Conservation (phyloP, 2,888 invertebrate genomes). For the Pandemis corylana region DNA sequence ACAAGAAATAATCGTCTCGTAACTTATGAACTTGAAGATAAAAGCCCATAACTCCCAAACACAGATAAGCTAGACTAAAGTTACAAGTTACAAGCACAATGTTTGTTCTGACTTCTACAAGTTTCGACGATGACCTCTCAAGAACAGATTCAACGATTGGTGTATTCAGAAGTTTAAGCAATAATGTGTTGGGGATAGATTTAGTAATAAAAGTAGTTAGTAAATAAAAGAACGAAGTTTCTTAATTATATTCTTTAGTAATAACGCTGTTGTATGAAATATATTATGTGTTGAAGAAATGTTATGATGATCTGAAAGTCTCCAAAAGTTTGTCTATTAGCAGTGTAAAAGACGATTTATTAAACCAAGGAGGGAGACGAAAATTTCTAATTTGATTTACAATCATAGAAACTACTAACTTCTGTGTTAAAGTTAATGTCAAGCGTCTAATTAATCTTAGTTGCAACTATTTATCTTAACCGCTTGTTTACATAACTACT, state of each 20-base stretch:
- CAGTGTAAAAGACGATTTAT: no score
- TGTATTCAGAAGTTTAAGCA: background rate
- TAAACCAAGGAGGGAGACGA: no score
- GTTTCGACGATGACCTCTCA: constrained; percentile 6
- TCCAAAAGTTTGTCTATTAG: no score
- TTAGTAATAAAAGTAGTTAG: background rate
- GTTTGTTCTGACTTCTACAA: constrained; percentile 20
- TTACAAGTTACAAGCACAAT: constrained; percentile 20
- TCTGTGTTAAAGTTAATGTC: background rate
- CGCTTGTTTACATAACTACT: constrained; percentile 5
- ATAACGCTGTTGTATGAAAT: no score
- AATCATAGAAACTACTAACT: background rate
- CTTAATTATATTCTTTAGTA: no score
- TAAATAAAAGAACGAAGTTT: no score
- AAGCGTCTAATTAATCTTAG: background rate
- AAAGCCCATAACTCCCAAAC: constrained; percentile 20
- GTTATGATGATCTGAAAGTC: no score
- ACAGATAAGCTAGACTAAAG: constrained; percentile 27
- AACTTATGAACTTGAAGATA: constrained; percentile 38
- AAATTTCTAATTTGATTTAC: no score
- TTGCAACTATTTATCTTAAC: constrained; percentile 15
- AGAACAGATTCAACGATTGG: constrained; percentile 1
- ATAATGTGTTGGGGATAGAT: background rate
- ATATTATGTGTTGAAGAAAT: no score
- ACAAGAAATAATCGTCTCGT: constrained; percentile 27